Evolutionary conservation across 2,797 vertebrate species (phyloP).

Genomic region (Benthosema pterotum): DNA sequence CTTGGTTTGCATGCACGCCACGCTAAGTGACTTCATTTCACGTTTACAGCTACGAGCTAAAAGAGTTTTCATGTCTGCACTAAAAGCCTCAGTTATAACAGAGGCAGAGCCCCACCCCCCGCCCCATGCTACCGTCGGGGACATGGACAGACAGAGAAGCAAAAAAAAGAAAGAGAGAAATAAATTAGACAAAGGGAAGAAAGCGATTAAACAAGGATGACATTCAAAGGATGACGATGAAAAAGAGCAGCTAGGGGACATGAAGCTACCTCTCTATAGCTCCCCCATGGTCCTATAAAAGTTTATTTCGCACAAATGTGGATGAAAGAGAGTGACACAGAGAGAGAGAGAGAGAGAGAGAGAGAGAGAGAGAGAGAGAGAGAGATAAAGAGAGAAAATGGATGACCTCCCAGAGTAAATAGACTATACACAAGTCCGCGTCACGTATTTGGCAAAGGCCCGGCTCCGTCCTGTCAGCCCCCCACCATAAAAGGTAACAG

Average conservation of each 20-base stretch:
- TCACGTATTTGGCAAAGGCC: slow-evolving; percentile 72
- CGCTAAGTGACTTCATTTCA: slow-evolving; percentile 36
- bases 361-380: not conserved
- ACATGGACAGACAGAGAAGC: too few relatives aligned
- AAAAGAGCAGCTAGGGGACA: too few relatives aligned
- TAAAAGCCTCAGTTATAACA: slow-evolving; percentile 28
- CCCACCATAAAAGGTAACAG: slow-evolving; percentile 78
- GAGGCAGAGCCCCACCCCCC: slow-evolving; percentile 24
- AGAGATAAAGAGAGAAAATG: slow-evolving; percentile 25
- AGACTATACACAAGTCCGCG: slow-evolving; percentile 51
- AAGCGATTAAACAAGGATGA: too few relatives aligned
- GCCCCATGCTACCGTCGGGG: too few relatives aligned
- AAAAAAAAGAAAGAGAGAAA: too few relatives aligned
- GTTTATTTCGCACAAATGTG: too few relatives aligned
- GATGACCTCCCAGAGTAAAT: slow-evolving; percentile 62
- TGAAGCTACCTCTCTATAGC: slow-evolving; percentile 1
- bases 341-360: slow-evolving; percentile 3
- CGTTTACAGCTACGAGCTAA: slow-evolving; percentile 23
- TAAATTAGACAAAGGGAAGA: too few relatives aligned
- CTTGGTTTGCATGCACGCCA: too few relatives aligned
- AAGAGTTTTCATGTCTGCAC: too few relatives aligned
- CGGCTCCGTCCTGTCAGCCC: slow-evolving; percentile 74
- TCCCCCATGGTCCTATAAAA: not conserved
- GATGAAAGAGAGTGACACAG: slow-evolving; percentile 8
- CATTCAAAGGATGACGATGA: too few relatives aligned